Base-by-base conservation (phyloP, 2,888 invertebrate genomes). In the Chaetogeoica ovagalla region DNA sequence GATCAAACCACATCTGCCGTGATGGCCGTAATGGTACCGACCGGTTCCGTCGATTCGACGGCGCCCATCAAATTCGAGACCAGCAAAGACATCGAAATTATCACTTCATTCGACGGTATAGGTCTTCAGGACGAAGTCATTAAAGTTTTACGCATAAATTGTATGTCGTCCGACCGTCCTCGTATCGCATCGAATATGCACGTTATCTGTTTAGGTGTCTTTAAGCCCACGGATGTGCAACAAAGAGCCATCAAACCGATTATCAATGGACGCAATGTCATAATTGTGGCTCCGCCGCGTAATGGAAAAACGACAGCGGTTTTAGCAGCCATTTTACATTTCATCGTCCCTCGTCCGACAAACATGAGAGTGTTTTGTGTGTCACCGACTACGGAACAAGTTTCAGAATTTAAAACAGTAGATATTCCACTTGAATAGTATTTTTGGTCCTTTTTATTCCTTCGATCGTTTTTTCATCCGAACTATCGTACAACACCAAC, bases 221-320 rank as follows among this genome's bases (percentile, higher is more conserved):
- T 98, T 86, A 98, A 96, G 86, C 98, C 98, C 0, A 98, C 98
- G 19, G 98, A 98, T 17, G 98, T 99, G 84, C 98, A 99, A 86
- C 98, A 99, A 86, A 90, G 98, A 86, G 94, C 98, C 82, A 97
- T 99, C 83, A 91, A 94, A 84, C 98, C 98, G 0, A 95, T 98
- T 84, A 93, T 98, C 82, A 97, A 96, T 87, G 98, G 98, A 2
- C 90, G 97, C 85, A 98, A 99, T 88, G 97, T 98, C 1, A 98
- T 99, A 86, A 98, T 98, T 21, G 98, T 98, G 88, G 97, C 98
- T 2, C 98, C 98, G 86, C 98, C 98, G 17, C 96, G 98, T 87
- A 99, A 98, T 7, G 99, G 98, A 83, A 99, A 99, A 90, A 99
- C 99, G 0, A 98, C 99, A 0, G 98, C 98, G 17, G 99, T 99